Evolutionary conservation across 2,797 vertebrate genomes (phyloP), one percentile per base, ranked within the genome.

Genomic region (Echiichthys vipera): DNA sequence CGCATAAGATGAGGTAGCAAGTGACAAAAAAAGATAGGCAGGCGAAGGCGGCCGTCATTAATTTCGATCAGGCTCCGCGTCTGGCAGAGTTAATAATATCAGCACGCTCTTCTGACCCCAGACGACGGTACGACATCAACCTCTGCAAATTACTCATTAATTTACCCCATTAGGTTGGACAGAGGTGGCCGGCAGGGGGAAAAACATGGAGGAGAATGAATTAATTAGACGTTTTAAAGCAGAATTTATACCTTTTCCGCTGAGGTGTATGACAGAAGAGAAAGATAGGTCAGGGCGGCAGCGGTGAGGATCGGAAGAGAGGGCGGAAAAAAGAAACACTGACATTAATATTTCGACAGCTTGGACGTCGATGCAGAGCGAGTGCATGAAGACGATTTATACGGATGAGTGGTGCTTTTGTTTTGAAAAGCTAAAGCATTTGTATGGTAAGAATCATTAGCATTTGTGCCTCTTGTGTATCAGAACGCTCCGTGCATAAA

Each of bases 21-120:
- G 36, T 37, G 30, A 46, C 45, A 45, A 20, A 12, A 24, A 69
- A 17, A 72, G 15, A 80, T 7, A 15, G 29, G 27, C 8, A 53
- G 62, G 62, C 4, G 1, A 58, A 42, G 51, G 61, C 65, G 70
- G 57, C 54, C 47, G 3, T 80, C 72, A 89, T 89, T 90, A 81
- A 89, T 89, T 91, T 87, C 83, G 88, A 88, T 91, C 77, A 88
- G 81, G 65, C 79, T 73, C 73, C 58, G 58, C 83, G 79, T 87
- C 81, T 89, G 86, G 81, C 74, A 84, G 80, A 90, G 82, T 91
- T 94, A 89, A 91, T 90, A 81, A 87, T 76, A 88, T 89, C 83
- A 86, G 83, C 71, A 77, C 32, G 50, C 58, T 75, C 62, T 55
- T 71, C 65, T 85, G 83, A 91, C 84, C 88, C 84, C 68, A 53